Conservation (phyloP, 2,888 invertebrate species). For the Craniophora ligustri region DNA sequence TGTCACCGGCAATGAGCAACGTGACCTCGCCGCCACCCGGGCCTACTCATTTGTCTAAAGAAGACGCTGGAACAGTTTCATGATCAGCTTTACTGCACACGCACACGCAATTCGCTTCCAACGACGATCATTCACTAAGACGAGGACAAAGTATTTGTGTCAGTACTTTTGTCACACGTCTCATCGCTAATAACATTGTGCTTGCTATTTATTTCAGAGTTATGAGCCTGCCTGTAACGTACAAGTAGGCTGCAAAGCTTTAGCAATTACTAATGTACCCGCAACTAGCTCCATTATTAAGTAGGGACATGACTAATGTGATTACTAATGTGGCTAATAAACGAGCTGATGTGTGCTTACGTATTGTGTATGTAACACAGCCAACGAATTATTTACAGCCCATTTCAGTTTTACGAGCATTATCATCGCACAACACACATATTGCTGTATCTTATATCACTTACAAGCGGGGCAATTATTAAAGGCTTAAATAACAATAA, state of each 20-base stretch:
- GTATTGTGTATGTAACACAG: slow-evolving; percentile 18
- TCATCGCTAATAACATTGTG: slow-evolving; percentile 47
- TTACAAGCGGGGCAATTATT: slow-evolving; percentile 35
- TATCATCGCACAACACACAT: slow-evolving; percentile 25
- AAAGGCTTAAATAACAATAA: slow-evolving; percentile 36
- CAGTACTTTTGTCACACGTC: slow-evolving; percentile 52
- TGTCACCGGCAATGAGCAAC: slow-evolving; percentile 73
- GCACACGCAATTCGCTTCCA: slow-evolving; percentile 56
- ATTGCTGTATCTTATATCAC: slow-evolving; percentile 30
- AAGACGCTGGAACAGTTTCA: slow-evolving; percentile 56
- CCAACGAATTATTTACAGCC: slow-evolving; percentile 30
- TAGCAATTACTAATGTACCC: slow-evolving; percentile 40
- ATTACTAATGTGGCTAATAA: slow-evolving; percentile 42
- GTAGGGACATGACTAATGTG: slow-evolving; percentile 31
- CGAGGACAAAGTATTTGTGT: slow-evolving; percentile 54
- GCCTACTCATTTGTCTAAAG: slow-evolving; percentile 69
- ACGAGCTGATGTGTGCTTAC: slow-evolving; percentile 30
- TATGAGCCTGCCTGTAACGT: slow-evolving; percentile 17
- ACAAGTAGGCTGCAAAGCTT: slow-evolving; percentile 35
- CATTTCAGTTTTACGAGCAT: slow-evolving; percentile 36
- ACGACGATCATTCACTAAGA: slow-evolving; percentile 58
- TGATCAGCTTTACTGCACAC: slow-evolving; percentile 62
- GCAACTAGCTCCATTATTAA: slow-evolving; percentile 44
- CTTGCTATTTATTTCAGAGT: slow-evolving; percentile 42
- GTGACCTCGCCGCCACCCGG: slow-evolving; percentile 64